phyloP scores from a whole-genome alignment of 2,113 vertebrate species.

The Muntiacus reevesi region DNA sequence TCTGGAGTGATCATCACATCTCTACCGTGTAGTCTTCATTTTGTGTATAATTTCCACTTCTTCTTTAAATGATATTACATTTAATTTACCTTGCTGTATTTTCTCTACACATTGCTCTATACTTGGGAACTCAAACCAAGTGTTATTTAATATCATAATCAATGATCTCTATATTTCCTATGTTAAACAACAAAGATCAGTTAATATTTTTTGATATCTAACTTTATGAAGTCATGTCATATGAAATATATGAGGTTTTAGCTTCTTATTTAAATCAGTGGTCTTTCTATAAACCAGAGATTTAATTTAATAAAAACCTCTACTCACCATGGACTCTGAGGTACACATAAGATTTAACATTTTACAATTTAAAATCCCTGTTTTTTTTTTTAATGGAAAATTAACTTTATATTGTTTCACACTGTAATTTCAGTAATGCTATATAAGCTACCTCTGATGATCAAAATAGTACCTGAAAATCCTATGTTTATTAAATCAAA shows the following conservation, averaged over 20 bases:
- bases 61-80: not conserved
- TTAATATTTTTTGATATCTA: not conserved
- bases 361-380: not conserved
- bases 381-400: constrained; percentile 7
- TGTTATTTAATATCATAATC: not conserved
- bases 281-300: not conserved
- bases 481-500: constrained; percentile 43
- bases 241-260: not conserved
- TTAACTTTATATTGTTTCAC: constrained; percentile 48
- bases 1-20: not conserved
- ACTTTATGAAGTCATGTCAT: not conserved
- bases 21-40: not conserved
- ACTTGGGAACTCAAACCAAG: not conserved
- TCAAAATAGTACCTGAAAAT: constrained; percentile 24
- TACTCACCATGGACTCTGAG: not conserved
- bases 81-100: not conserved
- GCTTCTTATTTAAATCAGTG: not conserved
- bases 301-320: constrained; percentile 43
- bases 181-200: not conserved
- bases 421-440: not conserved
- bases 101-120: not conserved
- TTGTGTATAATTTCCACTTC: not conserved
- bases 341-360: not conserved
- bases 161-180: not conserved
- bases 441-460: not conserved